Percentiles rank a stretch among this genome's conserved stretches.
phyloP scores from a whole-genome alignment of 2,113 vertebrate genomes.

The Thalassoma bifasciatum region DNA sequence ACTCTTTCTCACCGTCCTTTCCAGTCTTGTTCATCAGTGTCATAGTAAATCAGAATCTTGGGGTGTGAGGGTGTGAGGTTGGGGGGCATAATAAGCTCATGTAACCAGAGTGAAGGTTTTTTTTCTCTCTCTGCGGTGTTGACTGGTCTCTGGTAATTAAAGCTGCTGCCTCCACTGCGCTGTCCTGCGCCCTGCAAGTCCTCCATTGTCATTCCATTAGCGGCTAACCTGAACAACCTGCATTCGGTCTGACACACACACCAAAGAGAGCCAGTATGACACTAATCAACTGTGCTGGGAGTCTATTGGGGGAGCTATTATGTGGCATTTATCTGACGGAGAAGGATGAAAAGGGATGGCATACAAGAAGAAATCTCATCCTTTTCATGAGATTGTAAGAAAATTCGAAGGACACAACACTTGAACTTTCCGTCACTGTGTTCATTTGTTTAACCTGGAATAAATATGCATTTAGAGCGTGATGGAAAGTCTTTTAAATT shows the following conservation, averaged over 20 bases:
- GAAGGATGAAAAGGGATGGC: constrained; percentile 17
- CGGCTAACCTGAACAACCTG: constrained; percentile 41
- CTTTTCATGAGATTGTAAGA: not conserved
- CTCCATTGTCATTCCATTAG: constrained; percentile 61
- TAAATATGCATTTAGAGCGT: too few relatives aligned
- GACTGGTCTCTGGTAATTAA: constrained; percentile 68
- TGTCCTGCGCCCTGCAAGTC: constrained; percentile 37
- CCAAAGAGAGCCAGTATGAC: constrained; percentile 29
- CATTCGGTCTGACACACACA: constrained; percentile 28
- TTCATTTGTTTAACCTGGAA: not conserved
- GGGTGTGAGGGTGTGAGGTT: constrained; percentile 28
- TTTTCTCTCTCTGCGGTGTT: constrained; percentile 51
- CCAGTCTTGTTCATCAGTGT: constrained; percentile 72
- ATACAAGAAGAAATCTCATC: not conserved
- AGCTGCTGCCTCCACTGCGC: constrained; percentile 35
- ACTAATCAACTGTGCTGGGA: constrained; percentile 56
- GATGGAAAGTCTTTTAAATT: too few relatives aligned
- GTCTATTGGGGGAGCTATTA: constrained; percentile 23
- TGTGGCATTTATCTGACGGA: constrained; percentile 29
- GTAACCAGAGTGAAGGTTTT: constrained; percentile 48
- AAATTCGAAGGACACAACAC: not conserved
- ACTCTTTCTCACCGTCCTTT: constrained; percentile 5
- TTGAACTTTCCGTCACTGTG: not conserved
- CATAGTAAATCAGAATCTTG: constrained; percentile 71
- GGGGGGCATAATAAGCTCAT: constrained; percentile 65